Evolutionary conservation across 35 echinoderm and acorn worm genomes (phyloP), one percentile per base, ranked within the genome.

Genomic region (Chiridota heheva): DNA sequence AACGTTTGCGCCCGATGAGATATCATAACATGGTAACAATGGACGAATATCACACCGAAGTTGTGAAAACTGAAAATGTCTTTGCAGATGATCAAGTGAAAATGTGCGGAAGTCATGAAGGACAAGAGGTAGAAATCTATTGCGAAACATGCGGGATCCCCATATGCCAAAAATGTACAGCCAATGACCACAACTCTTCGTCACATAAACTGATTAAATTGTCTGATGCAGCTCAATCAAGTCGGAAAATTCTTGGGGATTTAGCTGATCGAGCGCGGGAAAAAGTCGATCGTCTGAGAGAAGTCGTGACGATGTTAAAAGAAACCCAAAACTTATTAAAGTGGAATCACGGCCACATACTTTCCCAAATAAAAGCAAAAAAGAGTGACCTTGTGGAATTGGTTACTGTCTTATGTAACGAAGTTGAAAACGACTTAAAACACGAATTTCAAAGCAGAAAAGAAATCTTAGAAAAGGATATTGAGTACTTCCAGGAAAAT

Each of bases 141-240:
- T 98, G 95, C 59, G 84, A 98, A 42, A 88, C 89, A 3, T 98
- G 95, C 60, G 95, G 90, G 24, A 67, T 88, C 12, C 89, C 89
- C 20, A 92, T 98, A 32, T 98, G 95, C 56, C 82, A 73, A 57
- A 86, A 88, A 37, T 98, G 95, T 38, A 42, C 62, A 6, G 83
- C 75, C 0, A 84, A 73, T 7, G 66, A 71, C 34, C 95, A 98
- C 73, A 47, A 63, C 4, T 40, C 72, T 20, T 55, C 84, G 2
- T 35, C 43, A 25, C 95, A 98, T 65, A 53, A 69, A 39, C 89
- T 91, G 26, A 56, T 55, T 48, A 75, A 82, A 22, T 48, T 87
- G 17, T 39, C 82, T 8, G 82, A 89, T 28, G 89, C 89, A 34
- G 89, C 84, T 2, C 22, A 77, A 39, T 36, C 44, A 13, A 71